Conservation (phyloP, 2,888 invertebrate species). For the Protodeltote pygarga region DNA sequence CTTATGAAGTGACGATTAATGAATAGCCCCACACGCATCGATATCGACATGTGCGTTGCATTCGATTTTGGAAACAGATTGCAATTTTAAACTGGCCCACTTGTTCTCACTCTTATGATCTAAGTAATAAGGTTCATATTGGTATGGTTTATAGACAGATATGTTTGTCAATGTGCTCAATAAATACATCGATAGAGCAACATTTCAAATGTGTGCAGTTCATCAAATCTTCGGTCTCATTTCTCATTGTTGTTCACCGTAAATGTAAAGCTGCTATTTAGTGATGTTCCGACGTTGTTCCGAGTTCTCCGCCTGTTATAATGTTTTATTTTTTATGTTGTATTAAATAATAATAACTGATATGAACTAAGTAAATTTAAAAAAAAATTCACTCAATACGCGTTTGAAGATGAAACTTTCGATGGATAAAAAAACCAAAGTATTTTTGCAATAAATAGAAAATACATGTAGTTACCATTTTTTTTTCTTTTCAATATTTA, state of each 20-base stretch:
- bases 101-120: constrained; percentile 27
- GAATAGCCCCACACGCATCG: constrained; percentile 68
- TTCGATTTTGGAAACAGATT: constrained; percentile 24
- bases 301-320: background rate
- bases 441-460: no score
- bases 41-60: constrained; percentile 62
- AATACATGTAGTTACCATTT: no score
- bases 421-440: no score
- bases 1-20: constrained; percentile 72
- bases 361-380: no score
- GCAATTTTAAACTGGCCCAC: constrained; percentile 9
- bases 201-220: constrained; percentile 72
- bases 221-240: constrained; percentile 78
- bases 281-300: constrained; percentile 52
- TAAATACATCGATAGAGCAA: constrained; percentile 74
- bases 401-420: no score
- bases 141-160: constrained; percentile 1
- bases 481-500: no score
- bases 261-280: constrained; percentile 30
- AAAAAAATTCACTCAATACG: no score
- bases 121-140: constrained; percentile 42
- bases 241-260: constrained; percentile 68
- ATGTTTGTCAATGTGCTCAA: constrained; percentile 52
- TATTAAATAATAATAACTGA: no score
- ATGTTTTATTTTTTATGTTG: no score